Conservation (phyloP, 2,888 invertebrate species). For the Tethea ocularis region DNA sequence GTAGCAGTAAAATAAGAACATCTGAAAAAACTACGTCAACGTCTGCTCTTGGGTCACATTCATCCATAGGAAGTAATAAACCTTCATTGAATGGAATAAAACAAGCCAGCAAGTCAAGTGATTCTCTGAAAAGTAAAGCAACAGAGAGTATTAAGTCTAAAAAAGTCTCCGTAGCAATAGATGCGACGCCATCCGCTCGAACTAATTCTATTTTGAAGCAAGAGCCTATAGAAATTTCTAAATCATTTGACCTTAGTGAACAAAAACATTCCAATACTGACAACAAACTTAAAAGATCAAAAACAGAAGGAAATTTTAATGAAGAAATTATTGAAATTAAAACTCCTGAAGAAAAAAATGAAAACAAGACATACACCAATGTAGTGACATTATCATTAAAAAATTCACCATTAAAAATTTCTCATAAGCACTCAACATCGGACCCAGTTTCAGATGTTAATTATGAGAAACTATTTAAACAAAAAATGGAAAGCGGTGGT, state of each 20-base stretch:
- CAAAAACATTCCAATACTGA: conserved; percentile 59
- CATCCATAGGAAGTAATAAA: conserved; percentile 68
- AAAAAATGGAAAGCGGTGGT: conserved; percentile 51
- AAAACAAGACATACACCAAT: conserved; percentile 64
- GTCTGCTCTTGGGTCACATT: conserved; percentile 74
- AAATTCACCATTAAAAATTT: conserved; percentile 75
- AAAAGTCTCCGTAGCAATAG: conserved; percentile 90
- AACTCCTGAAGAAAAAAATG: conserved; percentile 31
- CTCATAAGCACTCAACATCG: conserved; percentile 87
- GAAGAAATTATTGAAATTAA: conserved; percentile 24
- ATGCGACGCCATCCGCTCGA: conserved; percentile 90
- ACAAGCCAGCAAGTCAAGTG: conserved; percentile 67
- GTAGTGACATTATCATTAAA: conserved; percentile 64
- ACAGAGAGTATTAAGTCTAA: conserved; percentile 80
- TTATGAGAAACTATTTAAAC: conserved; percentile 67
- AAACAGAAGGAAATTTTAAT: conserved; percentile 70
- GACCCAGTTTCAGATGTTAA: conserved; percentile 86
- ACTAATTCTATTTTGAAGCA: conserved; percentile 89
- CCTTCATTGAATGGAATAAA: conserved; percentile 53
- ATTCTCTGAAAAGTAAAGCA: conserved; percentile 72
- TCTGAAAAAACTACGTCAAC: conserved; percentile 78
- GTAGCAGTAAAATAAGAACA: conserved; percentile 59
- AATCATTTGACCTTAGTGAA: conserved; percentile 81
- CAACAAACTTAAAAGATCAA: conserved; percentile 65
- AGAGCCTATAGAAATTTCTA: conserved; percentile 89